A percentile compares a stretch with the other conserved stretches of the same genome.
Conservation (phyloP, 2,888 invertebrate genomes). For the Acrobasis consociella region DNA sequence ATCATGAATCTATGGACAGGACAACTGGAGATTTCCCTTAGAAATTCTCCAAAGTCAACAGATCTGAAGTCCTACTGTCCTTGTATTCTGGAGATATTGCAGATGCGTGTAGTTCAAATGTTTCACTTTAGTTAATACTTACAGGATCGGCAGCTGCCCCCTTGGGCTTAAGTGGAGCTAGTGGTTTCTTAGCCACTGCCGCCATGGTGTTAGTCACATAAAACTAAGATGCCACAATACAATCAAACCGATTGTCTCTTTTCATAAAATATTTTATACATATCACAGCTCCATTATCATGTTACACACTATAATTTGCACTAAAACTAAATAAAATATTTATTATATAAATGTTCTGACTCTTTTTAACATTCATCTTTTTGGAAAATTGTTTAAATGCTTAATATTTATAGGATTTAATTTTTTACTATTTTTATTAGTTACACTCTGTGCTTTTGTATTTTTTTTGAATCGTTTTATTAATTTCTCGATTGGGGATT, state of each 20-base stretch:
- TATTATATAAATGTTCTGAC: conserved; percentile 17
- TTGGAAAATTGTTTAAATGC: conserved; percentile 54
- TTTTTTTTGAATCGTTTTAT: conserved; percentile 40
- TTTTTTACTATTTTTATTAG: conserved; percentile 38
- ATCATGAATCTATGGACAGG: too few species aligned
- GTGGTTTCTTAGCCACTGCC: conserved; percentile 67
- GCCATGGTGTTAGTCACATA: conserved; percentile 64
- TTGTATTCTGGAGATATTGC: conserved; percentile 10
- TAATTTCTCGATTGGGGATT: conserved; percentile 58
- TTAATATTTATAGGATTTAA: conserved; percentile 35
- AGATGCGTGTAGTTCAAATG: not conserved
- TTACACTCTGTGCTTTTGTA: conserved; percentile 47
- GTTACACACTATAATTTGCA: conserved; percentile 37
- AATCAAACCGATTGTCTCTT: conserved; percentile 36
- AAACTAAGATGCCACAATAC: conserved; percentile 70
- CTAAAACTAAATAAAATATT: conserved; percentile 24
- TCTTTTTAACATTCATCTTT: conserved; percentile 33
- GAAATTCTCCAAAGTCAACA: too few species aligned
- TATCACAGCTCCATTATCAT: conserved; percentile 51
- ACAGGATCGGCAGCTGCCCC: conserved; percentile 49
- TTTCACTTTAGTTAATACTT: conserved; percentile 47
- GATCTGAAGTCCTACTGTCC: not conserved
- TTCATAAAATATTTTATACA: conserved; percentile 44
- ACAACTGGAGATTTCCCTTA: too few species aligned
- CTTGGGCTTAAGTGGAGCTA: conserved; percentile 44